Evolutionary conservation across 2,113 vertebrate species (phyloP).

Genomic region (Rhynchomys soricoides): DNA sequence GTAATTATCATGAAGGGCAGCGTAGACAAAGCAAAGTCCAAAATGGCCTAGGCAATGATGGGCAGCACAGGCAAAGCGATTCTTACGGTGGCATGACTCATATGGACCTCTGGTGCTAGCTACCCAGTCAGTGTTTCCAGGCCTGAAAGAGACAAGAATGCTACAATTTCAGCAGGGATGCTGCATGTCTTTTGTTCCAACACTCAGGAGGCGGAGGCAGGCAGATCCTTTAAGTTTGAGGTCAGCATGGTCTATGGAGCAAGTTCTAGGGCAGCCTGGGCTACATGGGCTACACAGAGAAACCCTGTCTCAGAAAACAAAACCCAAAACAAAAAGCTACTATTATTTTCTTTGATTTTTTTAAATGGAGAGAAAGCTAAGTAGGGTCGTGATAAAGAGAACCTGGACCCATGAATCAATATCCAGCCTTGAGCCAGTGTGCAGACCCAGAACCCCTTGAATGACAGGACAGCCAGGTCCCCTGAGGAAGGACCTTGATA

Average conservation of each 20-base stretch:
- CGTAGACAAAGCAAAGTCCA: not conserved
- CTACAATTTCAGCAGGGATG: not conserved
- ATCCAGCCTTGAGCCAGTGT: not conserved
- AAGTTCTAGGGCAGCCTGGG: not conserved
- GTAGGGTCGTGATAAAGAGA: not conserved
- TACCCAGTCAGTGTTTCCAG: not conserved
- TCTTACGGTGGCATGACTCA: not conserved
- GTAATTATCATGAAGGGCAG: not conserved
- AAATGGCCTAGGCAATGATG: not conserved
- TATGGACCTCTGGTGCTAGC: not conserved
- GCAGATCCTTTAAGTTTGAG: not conserved
- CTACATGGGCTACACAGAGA: not conserved
- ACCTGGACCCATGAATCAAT: not conserved
- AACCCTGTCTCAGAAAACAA: not conserved
- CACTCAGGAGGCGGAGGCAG: not conserved
- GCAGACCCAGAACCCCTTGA: not conserved
- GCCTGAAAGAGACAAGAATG: not conserved
- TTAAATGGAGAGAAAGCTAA: not conserved
- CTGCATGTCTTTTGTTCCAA: not conserved
- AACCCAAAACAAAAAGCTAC: not conserved
- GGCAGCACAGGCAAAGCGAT: not conserved
- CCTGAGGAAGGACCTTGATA: not conserved
- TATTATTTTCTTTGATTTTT: not conserved
- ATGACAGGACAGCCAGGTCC: not conserved
- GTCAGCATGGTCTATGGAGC: not conserved